These are phyloP conservation scores for Crotalus tigris DNA, from an alignment of 2,113 vertebrate species.

Conservation along the genomic window DNA sequence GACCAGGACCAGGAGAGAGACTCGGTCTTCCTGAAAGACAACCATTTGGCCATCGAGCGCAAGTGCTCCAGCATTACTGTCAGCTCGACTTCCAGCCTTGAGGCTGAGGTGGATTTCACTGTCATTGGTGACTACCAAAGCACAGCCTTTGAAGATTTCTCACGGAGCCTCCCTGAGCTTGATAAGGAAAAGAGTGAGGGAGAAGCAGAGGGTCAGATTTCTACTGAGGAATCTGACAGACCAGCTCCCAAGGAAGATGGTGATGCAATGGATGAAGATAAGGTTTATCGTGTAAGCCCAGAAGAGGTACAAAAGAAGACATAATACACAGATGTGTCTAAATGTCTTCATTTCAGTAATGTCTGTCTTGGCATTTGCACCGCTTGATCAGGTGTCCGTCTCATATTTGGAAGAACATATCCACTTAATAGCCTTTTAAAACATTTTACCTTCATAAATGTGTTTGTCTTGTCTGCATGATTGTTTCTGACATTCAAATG, in stretches of 20 bases:
- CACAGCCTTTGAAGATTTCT: constrained; percentile 82
- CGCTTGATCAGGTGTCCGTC: constrained; percentile 32
- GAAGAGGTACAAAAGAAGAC: constrained; percentile 73
- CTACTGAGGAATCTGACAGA: constrained; percentile 65
- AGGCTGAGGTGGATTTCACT: constrained; percentile 93
- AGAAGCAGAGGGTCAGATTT: constrained; percentile 62
- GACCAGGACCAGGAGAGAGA: constrained; percentile 90
- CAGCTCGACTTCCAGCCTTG: constrained; percentile 93
- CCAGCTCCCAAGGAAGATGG: constrained; percentile 58
- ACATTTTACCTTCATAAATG: background rate
- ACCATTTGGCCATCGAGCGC: constrained; percentile 88
- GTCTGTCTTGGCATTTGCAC: constrained; percentile 4
- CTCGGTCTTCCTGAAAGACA: constrained; percentile 83
- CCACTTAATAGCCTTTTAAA: background rate
- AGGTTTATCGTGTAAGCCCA: constrained; percentile 59
- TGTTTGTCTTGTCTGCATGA: constrained; percentile 62
- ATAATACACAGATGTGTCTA: background rate
- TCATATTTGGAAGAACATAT: constrained; percentile 52
- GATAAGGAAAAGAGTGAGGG: constrained; percentile 80
- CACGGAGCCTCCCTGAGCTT: constrained; percentile 82
- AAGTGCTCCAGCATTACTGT: constrained; percentile 96
- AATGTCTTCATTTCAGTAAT: background rate
- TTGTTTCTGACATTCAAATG: constrained; percentile 42
- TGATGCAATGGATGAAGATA: constrained; percentile 61
- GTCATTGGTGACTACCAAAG: constrained; percentile 86